phyloP scores from a whole-genome alignment of 2,888 invertebrate species.

The Caenorhabditis virilis region DNA sequence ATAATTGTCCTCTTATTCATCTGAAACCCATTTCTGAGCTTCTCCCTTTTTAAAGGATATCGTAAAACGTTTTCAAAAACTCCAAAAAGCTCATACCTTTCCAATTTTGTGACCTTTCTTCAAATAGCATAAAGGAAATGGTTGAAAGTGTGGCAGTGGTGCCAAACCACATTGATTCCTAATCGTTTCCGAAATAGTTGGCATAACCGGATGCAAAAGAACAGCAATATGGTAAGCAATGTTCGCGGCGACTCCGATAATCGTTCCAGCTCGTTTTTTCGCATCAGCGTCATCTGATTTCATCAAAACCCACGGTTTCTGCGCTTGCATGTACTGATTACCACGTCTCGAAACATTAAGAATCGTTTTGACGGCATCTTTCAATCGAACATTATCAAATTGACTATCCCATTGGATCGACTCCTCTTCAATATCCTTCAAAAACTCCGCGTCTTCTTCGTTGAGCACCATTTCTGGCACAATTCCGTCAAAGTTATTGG shows the following conservation, averaged over 20 bases:
- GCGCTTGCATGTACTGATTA: constrained; percentile 93
- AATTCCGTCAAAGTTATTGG: constrained; percentile 78
- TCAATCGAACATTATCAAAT: constrained; percentile 61
- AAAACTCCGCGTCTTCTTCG: constrained; percentile 56
- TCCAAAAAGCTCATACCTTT: constrained; percentile 71
- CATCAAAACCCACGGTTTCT: constrained; percentile 90
- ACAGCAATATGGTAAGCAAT: constrained; percentile 81
- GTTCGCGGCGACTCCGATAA: constrained; percentile 84
- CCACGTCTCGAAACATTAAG: constrained; percentile 86
- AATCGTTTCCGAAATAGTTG: constrained; percentile 71
- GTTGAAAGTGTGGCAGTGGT: constrained; percentile 64
- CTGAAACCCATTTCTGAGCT: no score
- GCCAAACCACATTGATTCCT: constrained; percentile 59
- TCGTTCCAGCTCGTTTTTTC: constrained; percentile 79
- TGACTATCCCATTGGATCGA: constrained; percentile 52
- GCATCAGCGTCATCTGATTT: constrained; percentile 81
- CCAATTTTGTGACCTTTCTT: constrained; percentile 83
- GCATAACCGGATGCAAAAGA: constrained; percentile 89
- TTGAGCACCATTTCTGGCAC: constrained; percentile 61
- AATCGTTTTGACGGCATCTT: constrained; percentile 76
- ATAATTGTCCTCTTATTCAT: no score
- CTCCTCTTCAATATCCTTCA: constrained; percentile 53
- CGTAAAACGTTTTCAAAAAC: no score
- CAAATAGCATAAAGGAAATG: constrained; percentile 73
- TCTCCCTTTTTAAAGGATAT: no score